A percentile compares a stretch with the other conserved stretches of the same genome.
Evolutionary conservation across 2,113 vertebrate species (phyloP).

Genomic region (Tursiops truncatus): DNA sequence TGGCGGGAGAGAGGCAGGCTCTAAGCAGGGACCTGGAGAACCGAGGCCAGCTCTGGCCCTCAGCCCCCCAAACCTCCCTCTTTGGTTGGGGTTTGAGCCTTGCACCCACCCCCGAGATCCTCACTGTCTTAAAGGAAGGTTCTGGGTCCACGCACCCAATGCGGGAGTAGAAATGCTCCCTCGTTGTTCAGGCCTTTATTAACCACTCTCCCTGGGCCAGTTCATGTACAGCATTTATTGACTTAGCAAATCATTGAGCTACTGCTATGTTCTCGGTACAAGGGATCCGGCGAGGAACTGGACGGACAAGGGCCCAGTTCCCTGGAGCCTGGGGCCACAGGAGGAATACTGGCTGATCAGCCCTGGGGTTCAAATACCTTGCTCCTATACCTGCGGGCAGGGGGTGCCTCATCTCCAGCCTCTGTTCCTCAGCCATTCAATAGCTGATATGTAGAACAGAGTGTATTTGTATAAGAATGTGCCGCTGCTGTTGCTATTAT

Average conservation of each 20-base stretch:
- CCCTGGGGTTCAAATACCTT: not conserved
- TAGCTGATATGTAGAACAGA: not conserved
- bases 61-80: not conserved
- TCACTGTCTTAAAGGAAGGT: not conserved
- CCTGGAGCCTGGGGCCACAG: not conserved
- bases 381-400: not conserved
- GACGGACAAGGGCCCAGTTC: not conserved
- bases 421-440: not conserved
- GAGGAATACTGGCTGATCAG: not conserved
- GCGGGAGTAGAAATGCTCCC: not conserved
- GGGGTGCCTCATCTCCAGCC: not conserved
- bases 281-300: not conserved
- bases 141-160: not conserved
- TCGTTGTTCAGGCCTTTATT: not conserved
- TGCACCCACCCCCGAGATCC: not conserved
- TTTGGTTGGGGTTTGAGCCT: not conserved
- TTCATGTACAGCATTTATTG: not conserved
- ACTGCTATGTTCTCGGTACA: not conserved
- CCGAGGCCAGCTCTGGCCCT: not conserved
- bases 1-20: not conserved
- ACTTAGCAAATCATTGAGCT: not conserved
- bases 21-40: not conserved
- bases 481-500: rapidly evolving
- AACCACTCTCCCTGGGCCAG: not conserved
- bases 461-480: rapidly evolving